Evolutionary conservation across 2,888 invertebrate genomes (phyloP).

Genomic region (Sinodicranocentrus sp.): DNA sequence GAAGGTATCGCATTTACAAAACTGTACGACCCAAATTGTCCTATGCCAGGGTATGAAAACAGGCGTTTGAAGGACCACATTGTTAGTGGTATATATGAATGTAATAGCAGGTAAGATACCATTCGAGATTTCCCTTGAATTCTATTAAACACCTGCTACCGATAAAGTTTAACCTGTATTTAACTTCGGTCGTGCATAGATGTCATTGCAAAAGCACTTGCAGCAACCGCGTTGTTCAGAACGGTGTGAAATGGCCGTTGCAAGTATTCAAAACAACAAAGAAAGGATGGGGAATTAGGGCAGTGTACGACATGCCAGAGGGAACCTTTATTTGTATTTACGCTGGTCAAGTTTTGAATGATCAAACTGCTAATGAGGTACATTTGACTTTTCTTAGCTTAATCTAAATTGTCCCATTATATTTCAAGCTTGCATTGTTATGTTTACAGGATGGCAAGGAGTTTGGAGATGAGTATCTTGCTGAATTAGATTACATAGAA

Average conservation of each 20-base stretch:
- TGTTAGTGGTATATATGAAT: constrained; percentile 96
- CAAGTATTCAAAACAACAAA: constrained; percentile 93
- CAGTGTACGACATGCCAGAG: constrained; percentile 95
- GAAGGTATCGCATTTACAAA: constrained; percentile 84
- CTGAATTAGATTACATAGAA: constrained; percentile 98
- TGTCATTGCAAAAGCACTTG: constrained; percentile 94
- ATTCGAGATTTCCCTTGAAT: neutral
- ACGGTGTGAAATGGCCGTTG: constrained; percentile 89
- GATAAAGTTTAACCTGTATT: too few species aligned
- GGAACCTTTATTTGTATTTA: constrained; percentile 98
- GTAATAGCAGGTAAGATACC: constrained; percentile 87
- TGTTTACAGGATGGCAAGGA: constrained; percentile 83
- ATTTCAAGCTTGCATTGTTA: neutral
- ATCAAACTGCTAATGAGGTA: constrained; percentile 89
- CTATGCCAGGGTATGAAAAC: constrained; percentile 88
- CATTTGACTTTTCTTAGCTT: neutral
- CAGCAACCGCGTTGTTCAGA: constrained; percentile 95
- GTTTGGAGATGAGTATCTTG: constrained; percentile 97
- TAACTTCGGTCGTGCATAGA: constrained; percentile 80
- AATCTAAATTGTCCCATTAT: neutral
- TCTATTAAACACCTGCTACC: neutral
- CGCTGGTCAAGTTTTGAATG: constrained; percentile 94
- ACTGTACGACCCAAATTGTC: constrained; percentile 79
- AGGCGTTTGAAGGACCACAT: constrained; percentile 90
- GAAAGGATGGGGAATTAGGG: constrained; percentile 97